Percentiles rank a stretch among this genome's conserved stretches.
These are phyloP conservation scores for Otis tarda DNA, from an alignment of 2,113 vertebrate species.

Conservation along the genomic window DNA sequence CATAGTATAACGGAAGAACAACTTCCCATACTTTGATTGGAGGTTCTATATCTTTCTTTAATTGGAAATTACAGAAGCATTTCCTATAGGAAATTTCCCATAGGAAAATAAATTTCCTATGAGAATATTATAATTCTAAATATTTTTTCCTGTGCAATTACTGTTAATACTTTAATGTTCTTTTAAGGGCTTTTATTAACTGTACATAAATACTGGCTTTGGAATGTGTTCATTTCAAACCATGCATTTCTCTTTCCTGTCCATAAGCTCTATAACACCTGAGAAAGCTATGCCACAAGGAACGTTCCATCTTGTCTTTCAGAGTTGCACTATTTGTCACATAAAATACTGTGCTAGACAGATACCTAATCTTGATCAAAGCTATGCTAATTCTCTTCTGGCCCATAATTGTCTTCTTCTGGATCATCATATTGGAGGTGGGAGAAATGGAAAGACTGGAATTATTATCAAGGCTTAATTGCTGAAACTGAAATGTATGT, in stretches of 20 bases:
- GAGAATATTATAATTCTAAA: neutral
- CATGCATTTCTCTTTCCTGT: neutral
- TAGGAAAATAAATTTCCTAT: neutral
- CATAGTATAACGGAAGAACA: neutral
- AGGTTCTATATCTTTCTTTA: neutral
- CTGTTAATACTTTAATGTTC: neutral
- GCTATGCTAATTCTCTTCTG: neutral
- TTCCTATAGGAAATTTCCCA: neutral
- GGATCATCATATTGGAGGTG: neutral
- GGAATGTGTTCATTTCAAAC: neutral
- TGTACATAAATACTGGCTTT: neutral
- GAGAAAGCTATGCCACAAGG: neutral
- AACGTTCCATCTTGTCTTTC: neutral
- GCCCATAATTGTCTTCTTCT: neutral
- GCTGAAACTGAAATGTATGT: neutral
- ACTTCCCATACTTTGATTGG: neutral
- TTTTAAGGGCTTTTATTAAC: neutral
- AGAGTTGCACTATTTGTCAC: neutral
- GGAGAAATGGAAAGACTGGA: neutral
- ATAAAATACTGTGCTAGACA: neutral
- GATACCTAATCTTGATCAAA: neutral
- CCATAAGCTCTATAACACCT: neutral
- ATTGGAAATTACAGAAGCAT: neutral
- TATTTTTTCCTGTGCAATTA: neutral
- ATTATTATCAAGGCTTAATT: neutral